A percentile compares a stretch with the other conserved stretches of the same genome.
phyloP scores from a whole-genome alignment of 2,113 vertebrate genomes.

The Phycodurus eques region DNA sequence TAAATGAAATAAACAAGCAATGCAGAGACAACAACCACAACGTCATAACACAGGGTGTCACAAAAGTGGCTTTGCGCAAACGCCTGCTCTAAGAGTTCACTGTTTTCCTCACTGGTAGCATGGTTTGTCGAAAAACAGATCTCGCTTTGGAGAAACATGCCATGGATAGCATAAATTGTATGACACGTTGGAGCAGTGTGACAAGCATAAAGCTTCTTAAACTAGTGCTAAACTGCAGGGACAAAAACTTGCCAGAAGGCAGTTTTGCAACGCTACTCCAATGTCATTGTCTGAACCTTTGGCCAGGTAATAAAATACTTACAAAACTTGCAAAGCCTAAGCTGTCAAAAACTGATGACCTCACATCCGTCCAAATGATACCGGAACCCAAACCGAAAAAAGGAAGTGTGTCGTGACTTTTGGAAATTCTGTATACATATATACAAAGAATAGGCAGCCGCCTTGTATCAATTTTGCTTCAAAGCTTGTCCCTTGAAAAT shows the following conservation, averaged over 20 bases:
- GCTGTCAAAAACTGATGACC: not conserved
- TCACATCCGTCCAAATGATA: not conserved
- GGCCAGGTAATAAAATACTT: not conserved
- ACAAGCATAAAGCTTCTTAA: not conserved
- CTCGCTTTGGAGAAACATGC: too few species aligned
- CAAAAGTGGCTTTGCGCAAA: too few species aligned
- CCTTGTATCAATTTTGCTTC: not conserved
- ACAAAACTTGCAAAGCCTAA: not conserved
- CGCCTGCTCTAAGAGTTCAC: too few species aligned
- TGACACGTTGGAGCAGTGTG: too few species aligned
- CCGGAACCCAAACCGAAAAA: not conserved
- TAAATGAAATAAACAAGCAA: too few species aligned
- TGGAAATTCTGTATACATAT: too few species aligned
- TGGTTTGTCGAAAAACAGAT: too few species aligned
- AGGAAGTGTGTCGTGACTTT: not conserved
- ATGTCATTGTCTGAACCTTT: not conserved
- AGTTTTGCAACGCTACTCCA: not conserved
- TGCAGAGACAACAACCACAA: too few species aligned
- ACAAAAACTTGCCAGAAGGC: not conserved
- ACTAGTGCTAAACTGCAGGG: not conserved
- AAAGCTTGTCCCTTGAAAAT: conserved; percentile 3
- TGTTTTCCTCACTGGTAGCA: too few species aligned
- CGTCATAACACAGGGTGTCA: too few species aligned
- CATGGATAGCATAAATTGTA: too few species aligned
- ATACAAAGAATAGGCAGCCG: not conserved